These are phyloP conservation scores for Taeniopygia guttata DNA, from an alignment of 2,797 vertebrate species.

Conservation along the genomic window DNA sequence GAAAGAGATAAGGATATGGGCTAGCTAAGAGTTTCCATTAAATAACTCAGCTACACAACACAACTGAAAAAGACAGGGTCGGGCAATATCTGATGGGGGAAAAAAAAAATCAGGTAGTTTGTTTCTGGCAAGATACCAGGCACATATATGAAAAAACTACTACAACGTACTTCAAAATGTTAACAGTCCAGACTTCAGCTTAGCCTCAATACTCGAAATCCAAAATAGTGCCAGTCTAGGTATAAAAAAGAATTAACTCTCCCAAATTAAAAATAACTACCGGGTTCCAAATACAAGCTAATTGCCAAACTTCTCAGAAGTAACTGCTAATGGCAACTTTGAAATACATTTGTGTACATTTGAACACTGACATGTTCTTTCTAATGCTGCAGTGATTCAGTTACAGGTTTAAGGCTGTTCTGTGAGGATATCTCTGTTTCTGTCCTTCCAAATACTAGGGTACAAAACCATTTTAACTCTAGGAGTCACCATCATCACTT, in stretches of 20 bases:
- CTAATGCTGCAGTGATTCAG: background rate
- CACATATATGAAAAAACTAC: background rate
- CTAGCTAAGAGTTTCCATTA: conserved; percentile 19
- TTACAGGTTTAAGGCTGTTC: background rate
- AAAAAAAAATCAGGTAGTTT: background rate
- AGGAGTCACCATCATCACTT: background rate
- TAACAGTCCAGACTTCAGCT: background rate
- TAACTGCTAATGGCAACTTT: background rate
- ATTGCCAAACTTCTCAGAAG: background rate
- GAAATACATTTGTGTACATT: background rate
- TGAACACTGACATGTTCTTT: background rate
- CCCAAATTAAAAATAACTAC: background rate
- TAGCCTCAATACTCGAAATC: background rate
- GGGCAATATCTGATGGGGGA: background rate
- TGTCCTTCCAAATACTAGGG: background rate
- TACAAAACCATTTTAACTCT: background rate
- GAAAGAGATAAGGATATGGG: conserved; percentile 37
- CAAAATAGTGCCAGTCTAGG: background rate
- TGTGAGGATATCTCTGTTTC: background rate
- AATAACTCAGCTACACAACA: conserved; percentile 38
- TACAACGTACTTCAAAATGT: background rate
- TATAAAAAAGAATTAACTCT: background rate
- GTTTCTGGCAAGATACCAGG: background rate
- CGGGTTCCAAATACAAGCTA: background rate
- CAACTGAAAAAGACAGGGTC: background rate